Evolutionary conservation across 2,113 vertebrate genomes (phyloP), one percentile per base, ranked within the genome.

Genomic region (Candoia aspera): DNA sequence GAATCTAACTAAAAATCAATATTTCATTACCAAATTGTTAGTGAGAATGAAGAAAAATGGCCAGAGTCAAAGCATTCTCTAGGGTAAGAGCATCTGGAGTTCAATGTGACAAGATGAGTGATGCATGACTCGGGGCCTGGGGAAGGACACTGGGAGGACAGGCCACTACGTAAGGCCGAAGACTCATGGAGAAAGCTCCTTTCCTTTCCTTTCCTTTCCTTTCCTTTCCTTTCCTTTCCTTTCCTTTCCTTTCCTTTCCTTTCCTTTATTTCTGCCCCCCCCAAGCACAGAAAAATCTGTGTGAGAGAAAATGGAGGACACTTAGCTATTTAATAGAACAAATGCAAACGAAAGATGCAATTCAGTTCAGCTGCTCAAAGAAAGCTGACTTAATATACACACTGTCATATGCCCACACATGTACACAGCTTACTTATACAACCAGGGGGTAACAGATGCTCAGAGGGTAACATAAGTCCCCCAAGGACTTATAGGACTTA

Each of bases 11-110:
- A 99, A 99, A 99, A 99, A 99, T 99, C 99, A 99, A 99, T 99
- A 99, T 99, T 99, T 99, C 99, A 99, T 99, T 99, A 99, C 99
- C 99, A 99, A 99, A 99, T 99, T 99, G 99, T 99, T 99, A 99
- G 99, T 97, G 98, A 98, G 98, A 99, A 99, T 99, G 99, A 99
- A 99, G 99, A 99, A 98, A 98, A 98, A 99, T 99, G 98, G 98
- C 98, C 92, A 88, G 97, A 98, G 98, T 98, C 98, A 96, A 98
- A 98, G 98, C 98, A 97, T 98, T 98, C 99, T 99, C 98, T 97
- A 95, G 98, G 98, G 99, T 98, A 98, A 98, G 98, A 99, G 99
- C 99, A 99, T 99, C 99, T 98, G 98, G 99, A 99, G 99, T 99
- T 99, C 98, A 99, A 98, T 98, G 98, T 99, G 99, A 99, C 99